Evolutionary conservation across 2,113 vertebrate genomes (phyloP).

Genomic region (Plecturocebus donacophilus): DNA sequence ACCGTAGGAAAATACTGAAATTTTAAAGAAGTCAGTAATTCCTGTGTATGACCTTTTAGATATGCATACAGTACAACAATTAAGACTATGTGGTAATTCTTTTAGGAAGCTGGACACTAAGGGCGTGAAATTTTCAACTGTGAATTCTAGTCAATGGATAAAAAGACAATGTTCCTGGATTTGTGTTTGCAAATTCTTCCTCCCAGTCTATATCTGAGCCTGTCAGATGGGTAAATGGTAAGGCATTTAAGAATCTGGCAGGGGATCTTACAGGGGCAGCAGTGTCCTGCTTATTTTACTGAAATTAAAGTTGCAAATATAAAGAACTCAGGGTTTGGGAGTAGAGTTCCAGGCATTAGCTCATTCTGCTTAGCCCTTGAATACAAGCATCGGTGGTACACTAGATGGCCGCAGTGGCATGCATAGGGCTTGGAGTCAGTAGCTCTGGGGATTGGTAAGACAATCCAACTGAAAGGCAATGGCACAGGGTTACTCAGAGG

Average conservation of each 20-base stretch:
- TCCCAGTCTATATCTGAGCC: not conserved
- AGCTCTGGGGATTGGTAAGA: not conserved
- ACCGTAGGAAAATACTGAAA: constrained; percentile 43
- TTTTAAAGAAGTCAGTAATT: constrained; percentile 53
- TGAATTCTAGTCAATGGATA: not conserved
- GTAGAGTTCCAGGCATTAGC: not conserved
- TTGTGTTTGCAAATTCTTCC: not conserved
- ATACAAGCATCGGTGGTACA: not conserved
- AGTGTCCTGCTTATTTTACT: not conserved
- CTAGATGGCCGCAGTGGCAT: not conserved
- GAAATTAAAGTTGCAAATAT: not conserved
- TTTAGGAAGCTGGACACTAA: constrained; percentile 28
- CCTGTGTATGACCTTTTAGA: not conserved
- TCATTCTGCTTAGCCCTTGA: not conserved
- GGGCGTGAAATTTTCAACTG: not conserved
- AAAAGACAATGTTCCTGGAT: constrained; percentile 2
- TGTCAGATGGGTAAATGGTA: not conserved
- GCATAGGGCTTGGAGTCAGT: not conserved
- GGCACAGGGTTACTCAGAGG: not conserved
- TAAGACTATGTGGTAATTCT: not conserved
- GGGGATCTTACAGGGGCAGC: not conserved
- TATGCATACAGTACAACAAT: not conserved
- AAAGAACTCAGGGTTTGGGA: not conserved
- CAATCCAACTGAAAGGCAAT: not conserved
- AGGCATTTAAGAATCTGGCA: not conserved